Conservation (phyloP, 2,113 vertebrate species). For the Macaca mulatta region DNA sequence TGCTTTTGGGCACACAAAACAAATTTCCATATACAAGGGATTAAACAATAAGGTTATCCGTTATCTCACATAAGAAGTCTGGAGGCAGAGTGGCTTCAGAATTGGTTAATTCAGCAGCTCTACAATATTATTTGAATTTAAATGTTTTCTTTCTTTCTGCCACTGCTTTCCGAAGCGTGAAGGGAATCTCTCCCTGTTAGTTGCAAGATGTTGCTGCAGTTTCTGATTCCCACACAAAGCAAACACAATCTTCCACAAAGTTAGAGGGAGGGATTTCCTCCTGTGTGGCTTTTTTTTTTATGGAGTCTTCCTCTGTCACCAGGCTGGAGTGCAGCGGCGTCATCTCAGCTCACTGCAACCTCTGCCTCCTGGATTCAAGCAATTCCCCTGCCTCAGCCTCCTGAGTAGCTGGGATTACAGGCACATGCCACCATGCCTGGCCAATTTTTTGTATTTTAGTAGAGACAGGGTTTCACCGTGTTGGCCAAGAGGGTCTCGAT, state of each 20-base stretch:
- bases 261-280: not conserved
- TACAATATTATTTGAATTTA: not conserved
- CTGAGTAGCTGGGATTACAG: too few species aligned
- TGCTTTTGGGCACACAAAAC: not conserved
- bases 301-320: too few species aligned
- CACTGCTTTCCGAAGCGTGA: not conserved
- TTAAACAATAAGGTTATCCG: not conserved
- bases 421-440: too few species aligned
- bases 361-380: too few species aligned
- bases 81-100: not conserved
- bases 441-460: too few species aligned
- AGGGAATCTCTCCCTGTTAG: not conserved
- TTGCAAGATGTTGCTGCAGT: not conserved
- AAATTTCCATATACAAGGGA: not conserved
- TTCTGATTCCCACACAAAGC: not conserved
- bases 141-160: not conserved
- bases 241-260: not conserved
- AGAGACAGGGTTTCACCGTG: too few species aligned
- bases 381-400: too few species aligned
- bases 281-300: not conserved
- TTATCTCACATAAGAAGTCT: not conserved
- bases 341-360: too few species aligned
- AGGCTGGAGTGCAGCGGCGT: too few species aligned
- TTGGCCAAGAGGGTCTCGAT: too few species aligned
- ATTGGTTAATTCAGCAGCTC: not conserved